Conservation (phyloP, 2,113 vertebrate genomes). For the Hoplias malabaricus region DNA sequence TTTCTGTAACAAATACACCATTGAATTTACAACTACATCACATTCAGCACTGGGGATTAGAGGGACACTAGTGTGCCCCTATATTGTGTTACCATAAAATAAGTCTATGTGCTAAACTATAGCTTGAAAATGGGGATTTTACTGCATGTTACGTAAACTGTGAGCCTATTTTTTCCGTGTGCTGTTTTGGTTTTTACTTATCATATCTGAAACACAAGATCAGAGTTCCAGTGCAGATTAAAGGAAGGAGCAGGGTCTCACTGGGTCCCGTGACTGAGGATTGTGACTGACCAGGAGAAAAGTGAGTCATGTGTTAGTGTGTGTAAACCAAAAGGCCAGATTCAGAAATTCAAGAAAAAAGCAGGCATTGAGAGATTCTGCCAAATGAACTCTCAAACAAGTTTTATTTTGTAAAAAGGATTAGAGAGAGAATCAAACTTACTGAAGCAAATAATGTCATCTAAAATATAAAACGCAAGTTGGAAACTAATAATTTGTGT, state of each 20-base stretch:
- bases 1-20: not conserved
- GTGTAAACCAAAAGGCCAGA: not conserved
- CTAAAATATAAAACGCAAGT: no score
- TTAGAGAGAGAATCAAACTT: no score
- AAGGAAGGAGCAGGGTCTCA: conserved; percentile 32
- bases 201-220: conserved; percentile 60
- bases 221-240: conserved; percentile 66
- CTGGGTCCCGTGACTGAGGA: conserved; percentile 52
- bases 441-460: no score
- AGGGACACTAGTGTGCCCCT: not conserved
- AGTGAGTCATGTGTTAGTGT: conserved; percentile 27
- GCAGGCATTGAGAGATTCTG: not conserved
- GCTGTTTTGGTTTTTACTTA: not conserved
- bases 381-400: not conserved
- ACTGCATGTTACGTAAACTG: not conserved
- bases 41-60: no score
- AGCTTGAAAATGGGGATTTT: no score
- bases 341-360: not conserved
- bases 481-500: no score
- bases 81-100: not conserved
- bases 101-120: not conserved
- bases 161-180: conserved; percentile 47
- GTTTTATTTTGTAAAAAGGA: no score
- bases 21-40: not conserved
- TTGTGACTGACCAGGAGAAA: conserved; percentile 7